Evolutionary conservation across 1,140 invertebrate genomes (phyloP).

Genomic region (Andricus grossulariae): DNA sequence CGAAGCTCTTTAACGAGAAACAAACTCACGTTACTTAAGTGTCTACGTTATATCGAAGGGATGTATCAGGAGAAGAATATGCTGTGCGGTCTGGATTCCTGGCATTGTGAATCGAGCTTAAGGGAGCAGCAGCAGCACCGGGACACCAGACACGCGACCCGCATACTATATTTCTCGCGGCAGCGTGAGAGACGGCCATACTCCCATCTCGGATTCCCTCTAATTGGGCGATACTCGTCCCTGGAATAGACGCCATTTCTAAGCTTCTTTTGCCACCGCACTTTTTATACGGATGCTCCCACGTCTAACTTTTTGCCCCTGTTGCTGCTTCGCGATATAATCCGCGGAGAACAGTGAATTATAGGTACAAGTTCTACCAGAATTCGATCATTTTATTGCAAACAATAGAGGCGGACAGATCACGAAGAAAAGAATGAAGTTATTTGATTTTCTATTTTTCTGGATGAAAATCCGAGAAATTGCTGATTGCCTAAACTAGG

Average conservation of each 20-base stretch:
- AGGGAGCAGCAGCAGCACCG: conserved; percentile 23
- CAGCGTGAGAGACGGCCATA: conserved; percentile 51
- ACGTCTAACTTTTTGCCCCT: conserved; percentile 32
- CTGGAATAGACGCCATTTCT: conserved; percentile 41
- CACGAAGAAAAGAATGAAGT: too few species aligned
- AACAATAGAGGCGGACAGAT: too few species aligned
- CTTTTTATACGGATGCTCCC: conserved; percentile 35
- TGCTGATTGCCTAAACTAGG: too few species aligned
- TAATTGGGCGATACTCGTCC: conserved; percentile 50
- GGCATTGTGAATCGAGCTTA: conserved; percentile 41
- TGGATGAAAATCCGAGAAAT: too few species aligned
- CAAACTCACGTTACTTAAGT: conserved; percentile 15
- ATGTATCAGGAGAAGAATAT: conserved; percentile 35
- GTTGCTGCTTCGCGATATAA: too few species aligned
- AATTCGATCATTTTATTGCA: too few species aligned
- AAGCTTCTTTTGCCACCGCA: conserved; percentile 41
- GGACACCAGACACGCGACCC: conserved; percentile 61
- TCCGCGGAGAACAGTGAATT: too few species aligned
- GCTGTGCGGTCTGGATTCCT: conserved; percentile 39
- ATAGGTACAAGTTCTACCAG: too few species aligned
- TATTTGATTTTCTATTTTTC: too few species aligned
- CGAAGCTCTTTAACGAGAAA: conserved; percentile 35
- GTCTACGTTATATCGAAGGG: conserved; percentile 41
- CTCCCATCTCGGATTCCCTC: conserved; percentile 52
- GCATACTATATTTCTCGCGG: conserved; percentile 50